Base-by-base conservation (phyloP, 2,888 invertebrate species). In the Nematopogon swammerdamellus region DNA sequence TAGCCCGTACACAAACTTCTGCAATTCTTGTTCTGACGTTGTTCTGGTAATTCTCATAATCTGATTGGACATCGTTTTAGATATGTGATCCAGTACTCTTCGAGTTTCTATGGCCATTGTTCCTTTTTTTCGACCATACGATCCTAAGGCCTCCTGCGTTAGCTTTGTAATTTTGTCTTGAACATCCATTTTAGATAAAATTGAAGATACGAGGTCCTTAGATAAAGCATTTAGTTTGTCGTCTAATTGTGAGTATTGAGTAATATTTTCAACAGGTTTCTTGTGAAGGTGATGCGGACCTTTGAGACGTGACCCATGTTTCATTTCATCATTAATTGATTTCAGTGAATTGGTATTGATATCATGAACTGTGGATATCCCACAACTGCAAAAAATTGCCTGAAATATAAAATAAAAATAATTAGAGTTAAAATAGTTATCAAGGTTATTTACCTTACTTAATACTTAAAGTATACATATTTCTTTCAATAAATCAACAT, bases 141-240 rank as follows among this genome's bases (percentile, higher is more conserved):
- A 75, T 57, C 76, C 74, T 3, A 77, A 60, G 11, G 79, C 79
- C 56, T 77, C 75, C 56, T 64, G 67, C 2, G 77, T 76, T 18
- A 79, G 70, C 60, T 73, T 67, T 2, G 79, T 79, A 36, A 79
- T 74, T 65, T 76, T 79, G 53, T 79, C 77, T 60, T 79, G 79
- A 45, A 72, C 68, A 60, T 79, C 76, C 50, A 79, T 59, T 53
- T 77, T 77, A 1, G 70, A 63, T 52, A 79, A 60, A 50, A 79
- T 75, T 29, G 77, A 65, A n/a, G 71, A 67, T 19, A 79, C 74
- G 30, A 79, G 59, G 51, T 77, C 74, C 55, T 76, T 76, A 0
- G 79, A 72, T 54, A 79, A 67, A 56, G 73, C 70, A 54, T 72
- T 75, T 2, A 79, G 60, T 48, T 65, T 71, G 49, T 71, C 72